phyloP scores from a whole-genome alignment of 2,888 invertebrate genomes.

The Lasioglossum leucozonium region DNA sequence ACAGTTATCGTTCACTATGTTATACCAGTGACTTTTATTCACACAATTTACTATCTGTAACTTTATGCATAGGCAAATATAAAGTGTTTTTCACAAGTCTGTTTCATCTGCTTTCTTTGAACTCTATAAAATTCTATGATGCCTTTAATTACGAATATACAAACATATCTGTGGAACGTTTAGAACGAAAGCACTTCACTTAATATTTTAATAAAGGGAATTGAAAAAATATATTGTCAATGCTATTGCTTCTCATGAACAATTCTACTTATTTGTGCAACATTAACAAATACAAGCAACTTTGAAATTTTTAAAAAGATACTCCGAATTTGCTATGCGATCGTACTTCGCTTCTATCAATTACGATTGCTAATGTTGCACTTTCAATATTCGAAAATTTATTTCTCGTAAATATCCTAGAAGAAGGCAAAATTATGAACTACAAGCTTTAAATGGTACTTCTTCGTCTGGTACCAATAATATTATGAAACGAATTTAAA shows the following conservation, averaged over 20 bases:
- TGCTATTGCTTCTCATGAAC: slow-evolving; percentile 69
- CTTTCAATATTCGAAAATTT: slow-evolving; percentile 1
- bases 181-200: slow-evolving; percentile 42
- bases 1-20: slow-evolving; percentile 8
- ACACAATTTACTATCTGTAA: slow-evolving; percentile 2
- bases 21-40: slow-evolving; percentile 11
- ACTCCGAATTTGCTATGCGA: background rate
- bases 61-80: slow-evolving; percentile 20
- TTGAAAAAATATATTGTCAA: slow-evolving; percentile 36
- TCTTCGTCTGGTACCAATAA: slow-evolving; percentile 56
- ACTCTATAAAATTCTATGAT: slow-evolving; percentile 21
- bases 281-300: slow-evolving; percentile 27
- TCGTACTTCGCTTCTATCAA: background rate
- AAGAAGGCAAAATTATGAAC: slow-evolving; percentile 34
- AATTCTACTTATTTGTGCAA: slow-evolving; percentile 47
- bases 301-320: background rate
- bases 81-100: background rate
- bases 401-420: slow-evolving; percentile 20
- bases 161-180: slow-evolving; percentile 32
- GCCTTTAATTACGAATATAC: slow-evolving; percentile 36
- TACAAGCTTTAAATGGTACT: slow-evolving; percentile 35
- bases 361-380: slow-evolving; percentile 37
- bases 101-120: background rate
- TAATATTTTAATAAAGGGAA: slow-evolving; percentile 21
- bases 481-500: slow-evolving; percentile 52